Base-by-base conservation (phyloP, 2,888 invertebrate genomes). In the Diaphora mendica region DNA sequence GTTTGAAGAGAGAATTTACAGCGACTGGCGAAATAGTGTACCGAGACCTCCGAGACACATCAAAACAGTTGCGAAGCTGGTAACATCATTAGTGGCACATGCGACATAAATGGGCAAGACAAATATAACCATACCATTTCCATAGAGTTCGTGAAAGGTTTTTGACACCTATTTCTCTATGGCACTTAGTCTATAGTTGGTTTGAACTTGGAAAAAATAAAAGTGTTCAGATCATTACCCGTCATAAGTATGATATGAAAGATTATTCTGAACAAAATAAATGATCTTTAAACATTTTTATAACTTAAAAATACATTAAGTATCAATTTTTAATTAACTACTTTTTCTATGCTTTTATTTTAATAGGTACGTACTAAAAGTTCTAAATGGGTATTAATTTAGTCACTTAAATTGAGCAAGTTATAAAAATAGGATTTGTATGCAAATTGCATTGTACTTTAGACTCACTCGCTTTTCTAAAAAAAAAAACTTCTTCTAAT, bases 21-120 rank as follows among this genome's bases (percentile, higher is more conserved):
- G 70, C 23, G 64, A 64, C 23, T 23, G 17, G 48, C 33, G 64
- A 42, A 65, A 51, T 48, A 55, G 65, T 35, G 51, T 39, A 71
- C 17, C 26, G 51, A 65, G n/a, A 65, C 39, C 26, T 65, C 17
- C 26, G 51, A 65, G n/a, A 65, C 39, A 64, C 51, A 39, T 65
- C 65, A 30, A 70, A 71, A 39, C 39, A 35, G 70, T 23, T 13
- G 35, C 11, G 51, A 35, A 51, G n/a, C 51, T 51, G 65, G 51
- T 65, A 65, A 71, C 71, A 42, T 71, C 71, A 65, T 71, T 71
- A 71, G 51, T n/a, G 44, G 64, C 62, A 42, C 30, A 0, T 20
- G 20, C 44, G 42, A n/a, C 33, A 64, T 65, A 39, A 11, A 65
- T 39, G 39, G 11, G 9, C 39, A 42, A 66, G 42, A 42, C n/a